Percentiles rank a stretch among this genome's conserved stretches.
Conservation (phyloP, 2,888 invertebrate species). For the Aphodius granarius region DNA sequence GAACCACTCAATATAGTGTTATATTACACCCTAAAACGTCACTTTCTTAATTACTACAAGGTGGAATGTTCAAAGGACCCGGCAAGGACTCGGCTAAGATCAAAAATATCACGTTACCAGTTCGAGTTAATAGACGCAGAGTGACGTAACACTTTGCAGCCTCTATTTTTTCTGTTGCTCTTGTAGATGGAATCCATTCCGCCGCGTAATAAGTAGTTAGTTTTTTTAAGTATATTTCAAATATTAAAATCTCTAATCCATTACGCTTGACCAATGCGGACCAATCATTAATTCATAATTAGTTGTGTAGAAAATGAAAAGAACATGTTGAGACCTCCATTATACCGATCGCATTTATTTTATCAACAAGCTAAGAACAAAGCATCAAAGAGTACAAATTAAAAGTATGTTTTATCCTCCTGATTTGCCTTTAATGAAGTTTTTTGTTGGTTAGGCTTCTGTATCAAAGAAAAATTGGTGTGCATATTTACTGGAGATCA, state of each 20-base stretch:
- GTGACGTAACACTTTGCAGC: not conserved
- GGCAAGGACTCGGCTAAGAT: not conserved
- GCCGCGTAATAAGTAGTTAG: not conserved
- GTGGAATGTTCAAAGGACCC: not conserved
- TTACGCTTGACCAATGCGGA: not conserved
- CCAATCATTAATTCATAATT: not conserved
- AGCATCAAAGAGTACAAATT: too few species aligned
- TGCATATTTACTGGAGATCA: too few species aligned
- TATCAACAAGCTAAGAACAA: too few species aligned
- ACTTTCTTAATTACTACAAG: not conserved
- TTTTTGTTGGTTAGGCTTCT: too few species aligned
- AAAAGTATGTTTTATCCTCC: too few species aligned
- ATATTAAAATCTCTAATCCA: not conserved
- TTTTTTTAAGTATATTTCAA: not conserved
- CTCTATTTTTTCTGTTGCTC: not conserved
- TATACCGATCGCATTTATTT: too few species aligned
- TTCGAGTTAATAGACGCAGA: not conserved
- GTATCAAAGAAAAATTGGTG: too few species aligned
- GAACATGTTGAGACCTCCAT: too few species aligned
- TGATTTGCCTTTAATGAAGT: too few species aligned
- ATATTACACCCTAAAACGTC: not conserved
- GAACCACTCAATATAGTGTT: not conserved
- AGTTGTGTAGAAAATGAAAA: too few species aligned
- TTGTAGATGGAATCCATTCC: not conserved
- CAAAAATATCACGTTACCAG: not conserved